phyloP scores from a whole-genome alignment of 2,113 vertebrate genomes.

The Periophthalmodon schlosseri region DNA sequence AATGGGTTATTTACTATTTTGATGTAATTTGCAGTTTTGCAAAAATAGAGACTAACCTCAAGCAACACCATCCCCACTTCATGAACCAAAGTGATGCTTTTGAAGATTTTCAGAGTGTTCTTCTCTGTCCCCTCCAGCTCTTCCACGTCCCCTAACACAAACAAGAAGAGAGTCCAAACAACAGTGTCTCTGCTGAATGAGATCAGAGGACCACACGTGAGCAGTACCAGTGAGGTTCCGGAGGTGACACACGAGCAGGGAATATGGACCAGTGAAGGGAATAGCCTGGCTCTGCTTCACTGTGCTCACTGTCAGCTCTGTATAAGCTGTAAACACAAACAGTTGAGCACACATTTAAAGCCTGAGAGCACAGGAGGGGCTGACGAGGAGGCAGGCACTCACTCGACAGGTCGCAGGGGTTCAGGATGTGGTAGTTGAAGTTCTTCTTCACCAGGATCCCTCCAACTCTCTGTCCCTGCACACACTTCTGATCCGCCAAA shows the following conservation, averaged over 20 bases:
- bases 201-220: background rate
- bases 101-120: constrained; percentile 91
- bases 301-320: constrained; percentile 95
- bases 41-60: constrained; percentile 80
- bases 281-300: constrained; percentile 96
- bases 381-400: constrained; percentile 58
- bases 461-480: constrained; percentile 92
- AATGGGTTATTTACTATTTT: background rate
- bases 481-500: constrained; percentile 93
- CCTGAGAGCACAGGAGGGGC: no score
- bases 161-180: background rate
- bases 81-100: constrained; percentile 89
- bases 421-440: constrained; percentile 98
- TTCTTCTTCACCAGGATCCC: constrained; percentile 98
- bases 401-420: constrained; percentile 95
- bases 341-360: background rate
- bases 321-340: constrained; percentile 83
- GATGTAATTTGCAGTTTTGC: background rate
- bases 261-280: constrained; percentile 91
- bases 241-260: constrained; percentile 87
- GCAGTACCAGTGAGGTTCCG: constrained; percentile 86
- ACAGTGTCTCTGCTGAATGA: background rate
- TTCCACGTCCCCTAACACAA: constrained; percentile 87
- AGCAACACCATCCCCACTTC: constrained; percentile 90
- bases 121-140: constrained; percentile 92